phyloP scores from a whole-genome alignment of 2,113 vertebrate genomes.

The Phocoena sinus region DNA sequence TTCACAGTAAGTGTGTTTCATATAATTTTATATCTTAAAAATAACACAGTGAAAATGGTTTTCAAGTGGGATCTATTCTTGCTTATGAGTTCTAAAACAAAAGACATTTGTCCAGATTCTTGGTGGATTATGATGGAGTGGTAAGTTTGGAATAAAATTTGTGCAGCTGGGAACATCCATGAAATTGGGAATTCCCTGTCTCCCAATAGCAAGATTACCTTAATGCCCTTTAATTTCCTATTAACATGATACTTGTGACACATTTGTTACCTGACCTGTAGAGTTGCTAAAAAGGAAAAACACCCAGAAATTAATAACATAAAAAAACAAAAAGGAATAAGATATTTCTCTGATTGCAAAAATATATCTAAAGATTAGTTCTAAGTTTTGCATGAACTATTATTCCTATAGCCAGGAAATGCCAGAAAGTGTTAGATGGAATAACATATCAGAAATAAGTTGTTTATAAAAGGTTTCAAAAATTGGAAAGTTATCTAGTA shows the following conservation, averaged over 20 bases:
- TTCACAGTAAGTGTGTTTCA: neutral
- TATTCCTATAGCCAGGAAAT: neutral
- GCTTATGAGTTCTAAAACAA: neutral
- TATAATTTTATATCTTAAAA: neutral
- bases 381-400: neutral
- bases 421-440: neutral
- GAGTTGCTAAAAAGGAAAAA: neutral
- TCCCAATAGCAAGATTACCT: neutral
- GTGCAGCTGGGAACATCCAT: neutral
- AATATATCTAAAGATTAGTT: neutral
- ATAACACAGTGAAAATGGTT: neutral
- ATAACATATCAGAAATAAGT: neutral
- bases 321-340: neutral
- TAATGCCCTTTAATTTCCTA: neutral
- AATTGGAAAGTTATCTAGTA: neutral
- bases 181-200: neutral
- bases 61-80: neutral
- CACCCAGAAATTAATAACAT: neutral
- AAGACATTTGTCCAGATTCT: neutral
- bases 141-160: neutral
- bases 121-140: neutral
- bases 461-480: neutral
- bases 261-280: neutral
- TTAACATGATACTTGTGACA: neutral
- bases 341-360: neutral